A percentile compares a stretch with the other conserved stretches of the same genome.
phyloP scores from a whole-genome alignment of 1,140 invertebrate species.

The Drosophila nigromelanica region DNA sequence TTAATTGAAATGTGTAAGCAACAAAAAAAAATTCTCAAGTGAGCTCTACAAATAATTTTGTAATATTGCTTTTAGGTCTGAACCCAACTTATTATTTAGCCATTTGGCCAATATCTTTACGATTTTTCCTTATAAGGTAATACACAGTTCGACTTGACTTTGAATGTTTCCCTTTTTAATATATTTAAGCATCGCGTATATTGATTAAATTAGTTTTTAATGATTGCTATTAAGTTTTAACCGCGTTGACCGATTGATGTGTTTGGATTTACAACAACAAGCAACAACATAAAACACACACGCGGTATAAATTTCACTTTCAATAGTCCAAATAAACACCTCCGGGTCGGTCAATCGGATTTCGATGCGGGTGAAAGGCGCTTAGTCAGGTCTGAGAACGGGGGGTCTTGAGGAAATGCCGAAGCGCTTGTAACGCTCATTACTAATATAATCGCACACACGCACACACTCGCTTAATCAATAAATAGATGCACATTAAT shows the following conservation, averaged over 20 bases:
- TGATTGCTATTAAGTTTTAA: slow-evolving; percentile 17
- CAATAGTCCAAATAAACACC: slow-evolving; percentile 31
- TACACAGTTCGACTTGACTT: slow-evolving; percentile 5
- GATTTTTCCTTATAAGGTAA: slow-evolving; percentile 2
- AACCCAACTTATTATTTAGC: not conserved
- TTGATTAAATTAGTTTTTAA: slow-evolving; percentile 20
- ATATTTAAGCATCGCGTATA: not conserved
- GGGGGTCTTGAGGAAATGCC: slow-evolving; percentile 2
- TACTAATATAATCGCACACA: not conserved
- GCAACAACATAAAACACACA: slow-evolving; percentile 15
- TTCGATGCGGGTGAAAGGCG: slow-evolving; percentile 59
- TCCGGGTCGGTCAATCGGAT: slow-evolving; percentile 2
- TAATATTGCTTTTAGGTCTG: too few species aligned
- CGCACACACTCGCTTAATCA: slow-evolving; percentile 24
- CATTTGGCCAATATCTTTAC: not conserved
- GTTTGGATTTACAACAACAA: slow-evolving; percentile 30
- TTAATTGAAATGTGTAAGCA: too few species aligned
- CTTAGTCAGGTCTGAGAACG: slow-evolving; percentile 4
- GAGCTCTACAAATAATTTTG: too few species aligned
- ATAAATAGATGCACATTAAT: slow-evolving; percentile 38
- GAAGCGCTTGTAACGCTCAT: slow-evolving; percentile 15
- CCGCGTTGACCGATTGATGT: not conserved
- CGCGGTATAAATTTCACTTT: slow-evolving; percentile 60
- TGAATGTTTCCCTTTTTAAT: not conserved
- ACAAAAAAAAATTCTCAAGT: too few species aligned